A percentile compares a stretch with the other conserved stretches of the same genome.
phyloP scores from a whole-genome alignment of 2,888 invertebrate species.

The Girardia tigrina region DNA sequence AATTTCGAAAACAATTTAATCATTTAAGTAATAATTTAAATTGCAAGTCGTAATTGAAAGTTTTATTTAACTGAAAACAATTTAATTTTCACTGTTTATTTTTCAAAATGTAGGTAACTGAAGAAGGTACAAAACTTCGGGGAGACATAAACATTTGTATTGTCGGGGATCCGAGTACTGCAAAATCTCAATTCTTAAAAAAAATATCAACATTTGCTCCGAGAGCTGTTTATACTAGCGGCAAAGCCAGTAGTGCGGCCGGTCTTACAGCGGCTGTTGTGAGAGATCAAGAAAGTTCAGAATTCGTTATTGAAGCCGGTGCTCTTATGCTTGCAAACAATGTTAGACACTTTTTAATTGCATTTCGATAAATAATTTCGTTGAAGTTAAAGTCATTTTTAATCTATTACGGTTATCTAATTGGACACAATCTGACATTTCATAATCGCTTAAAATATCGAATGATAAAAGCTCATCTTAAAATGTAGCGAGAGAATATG shows the following conservation, averaged over 20 bases:
- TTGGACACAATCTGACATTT: too few species aligned
- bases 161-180: constrained; percentile 95
- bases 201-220: constrained; percentile 75
- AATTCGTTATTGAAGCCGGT: constrained; percentile 99
- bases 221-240: constrained; percentile 89
- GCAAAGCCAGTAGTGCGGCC: constrained; percentile 91
- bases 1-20: not conserved
- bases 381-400: too few species aligned
- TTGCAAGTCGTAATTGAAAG: too few species aligned
- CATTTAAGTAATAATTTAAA: not conserved
- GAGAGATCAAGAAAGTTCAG: constrained; percentile 85
- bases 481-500: too few species aligned
- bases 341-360: constrained; percentile 50
- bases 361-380: too few species aligned
- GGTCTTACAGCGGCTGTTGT: constrained; percentile 97
- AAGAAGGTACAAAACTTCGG: constrained; percentile 74
- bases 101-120: constrained; percentile 53
- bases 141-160: constrained; percentile 94
- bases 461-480: too few species aligned
- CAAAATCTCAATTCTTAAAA: constrained; percentile 77
- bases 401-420: too few species aligned
- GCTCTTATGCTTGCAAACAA: constrained; percentile 97
- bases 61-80: too few species aligned
- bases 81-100: too few species aligned
- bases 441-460: too few species aligned